A percentile compares a stretch with the other conserved stretches of the same genome.
phyloP scores from a whole-genome alignment of 2,888 invertebrate genomes.

The Adelphocoris suturalis region DNA sequence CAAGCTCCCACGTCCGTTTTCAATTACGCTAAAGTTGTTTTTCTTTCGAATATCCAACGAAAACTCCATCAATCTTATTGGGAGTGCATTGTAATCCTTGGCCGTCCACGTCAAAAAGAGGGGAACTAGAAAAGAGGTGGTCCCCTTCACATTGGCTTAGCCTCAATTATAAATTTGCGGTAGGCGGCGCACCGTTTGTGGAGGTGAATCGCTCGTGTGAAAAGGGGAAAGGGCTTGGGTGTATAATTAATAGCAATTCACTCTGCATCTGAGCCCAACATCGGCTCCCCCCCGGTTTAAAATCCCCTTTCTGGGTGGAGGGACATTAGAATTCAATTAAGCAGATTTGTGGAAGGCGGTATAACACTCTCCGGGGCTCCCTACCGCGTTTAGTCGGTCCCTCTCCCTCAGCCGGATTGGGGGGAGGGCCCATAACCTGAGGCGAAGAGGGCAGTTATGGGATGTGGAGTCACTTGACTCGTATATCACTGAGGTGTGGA shows the following conservation, averaged over 20 bases:
- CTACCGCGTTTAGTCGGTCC: not conserved
- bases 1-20: not conserved
- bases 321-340: slow-evolving; percentile 71
- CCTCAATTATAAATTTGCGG: slow-evolving; percentile 66
- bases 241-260: slow-evolving; percentile 71
- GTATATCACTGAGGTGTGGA: slow-evolving; percentile 45
- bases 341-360: slow-evolving; percentile 68
- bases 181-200: slow-evolving; percentile 35
- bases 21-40: slow-evolving; percentile 19
- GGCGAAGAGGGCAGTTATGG: slow-evolving; percentile 17
- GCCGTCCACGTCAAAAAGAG: slow-evolving; percentile 4
- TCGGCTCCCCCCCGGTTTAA: not conserved
- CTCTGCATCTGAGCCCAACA: slow-evolving; percentile 62
- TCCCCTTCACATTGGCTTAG: slow-evolving; percentile 50
- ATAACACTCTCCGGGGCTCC: slow-evolving; percentile 27
- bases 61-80: slow-evolving; percentile 50
- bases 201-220: slow-evolving; percentile 15
- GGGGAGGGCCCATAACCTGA: not conserved
- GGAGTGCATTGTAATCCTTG: slow-evolving; percentile 59
- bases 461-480: slow-evolving; percentile 38
- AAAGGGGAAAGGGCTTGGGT: slow-evolving; percentile 40
- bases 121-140: not conserved
- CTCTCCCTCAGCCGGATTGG: not conserved
- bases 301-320: slow-evolving; percentile 2
- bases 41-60: not conserved